Evolutionary conservation across 2,113 vertebrate genomes (phyloP).

Genomic region (Sinosuthora webbiana): DNA sequence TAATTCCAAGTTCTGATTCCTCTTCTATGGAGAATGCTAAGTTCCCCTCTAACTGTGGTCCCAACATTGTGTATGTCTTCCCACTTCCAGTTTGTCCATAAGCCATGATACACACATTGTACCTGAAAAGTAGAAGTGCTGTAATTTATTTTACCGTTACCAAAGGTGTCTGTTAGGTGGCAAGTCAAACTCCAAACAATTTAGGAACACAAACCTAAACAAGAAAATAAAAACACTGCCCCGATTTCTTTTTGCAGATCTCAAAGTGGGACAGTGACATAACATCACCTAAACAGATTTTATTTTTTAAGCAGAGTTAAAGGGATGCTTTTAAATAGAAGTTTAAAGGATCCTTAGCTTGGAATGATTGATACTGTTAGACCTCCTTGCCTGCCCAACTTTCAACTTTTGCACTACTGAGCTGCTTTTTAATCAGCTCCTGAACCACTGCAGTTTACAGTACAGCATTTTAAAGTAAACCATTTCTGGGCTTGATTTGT

Average conservation of each 20-base stretch:
- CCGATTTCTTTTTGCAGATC: neutral
- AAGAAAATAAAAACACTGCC: neutral
- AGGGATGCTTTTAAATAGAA: neutral
- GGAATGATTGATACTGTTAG: neutral
- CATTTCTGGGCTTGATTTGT: neutral
- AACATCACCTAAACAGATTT: neutral
- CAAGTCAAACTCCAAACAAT: neutral
- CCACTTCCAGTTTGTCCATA: conserved; percentile 88
- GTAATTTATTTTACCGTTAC: neutral
- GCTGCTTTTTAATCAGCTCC: conserved; percentile 5
- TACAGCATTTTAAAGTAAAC: conserved; percentile 19
- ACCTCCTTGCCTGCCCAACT: neutral
- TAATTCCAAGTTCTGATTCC: conserved; percentile 72
- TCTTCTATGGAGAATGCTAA: neutral
- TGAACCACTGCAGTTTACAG: conserved; percentile 1
- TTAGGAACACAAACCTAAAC: neutral
- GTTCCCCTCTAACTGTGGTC: conserved; percentile 57
- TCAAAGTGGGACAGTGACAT: neutral
- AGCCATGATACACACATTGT: conserved; percentile 87
- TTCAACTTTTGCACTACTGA: neutral
- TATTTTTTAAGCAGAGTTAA: neutral
- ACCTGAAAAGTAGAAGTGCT: conserved; percentile 65
- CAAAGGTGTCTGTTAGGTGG: neutral
- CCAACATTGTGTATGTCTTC: conserved; percentile 87
- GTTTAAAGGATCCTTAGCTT: neutral